These are phyloP conservation scores for Cheumatopsyche charites DNA, from an alignment of 1,140 invertebrate genomes.

Conservation along the genomic window DNA sequence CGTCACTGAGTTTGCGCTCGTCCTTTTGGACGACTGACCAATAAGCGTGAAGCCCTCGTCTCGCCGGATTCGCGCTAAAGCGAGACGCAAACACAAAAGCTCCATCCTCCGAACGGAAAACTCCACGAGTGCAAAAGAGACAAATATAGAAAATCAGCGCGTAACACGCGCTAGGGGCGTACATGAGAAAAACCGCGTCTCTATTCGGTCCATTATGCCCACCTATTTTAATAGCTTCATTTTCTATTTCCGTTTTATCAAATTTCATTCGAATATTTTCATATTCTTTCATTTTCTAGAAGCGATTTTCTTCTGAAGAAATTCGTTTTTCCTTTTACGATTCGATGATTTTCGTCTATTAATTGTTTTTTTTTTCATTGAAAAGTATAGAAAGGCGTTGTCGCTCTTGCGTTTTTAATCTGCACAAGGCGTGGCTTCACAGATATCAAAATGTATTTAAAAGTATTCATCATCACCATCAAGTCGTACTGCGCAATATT, in stretches of 20 bases:
- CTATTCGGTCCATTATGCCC: slow-evolving; percentile 4
- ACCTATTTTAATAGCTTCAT: neutral
- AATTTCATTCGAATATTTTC: no score
- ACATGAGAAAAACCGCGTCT: slow-evolving; percentile 6
- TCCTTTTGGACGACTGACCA: slow-evolving; percentile 7
- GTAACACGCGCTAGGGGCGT: slow-evolving; percentile 9
- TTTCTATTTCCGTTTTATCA: neutral
- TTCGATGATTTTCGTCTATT: no score
- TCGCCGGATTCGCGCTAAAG: neutral
- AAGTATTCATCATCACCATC: no score
- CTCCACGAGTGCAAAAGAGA: neutral
- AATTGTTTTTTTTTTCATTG: no score
- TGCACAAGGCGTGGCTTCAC: no score
- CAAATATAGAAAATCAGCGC: neutral
- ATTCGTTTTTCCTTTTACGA: no score
- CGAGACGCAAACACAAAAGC: slow-evolving; percentile 14
- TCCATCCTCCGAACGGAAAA: neutral
- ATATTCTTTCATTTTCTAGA: no score
- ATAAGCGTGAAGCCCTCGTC: slow-evolving; percentile 30
- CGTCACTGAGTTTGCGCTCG: slow-evolving; percentile 12
- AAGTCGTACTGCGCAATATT: no score
- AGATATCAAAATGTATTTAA: no score
- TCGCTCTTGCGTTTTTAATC: no score
- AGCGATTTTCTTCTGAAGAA: no score
- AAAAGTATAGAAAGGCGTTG: no score